Percentiles rank a stretch among this genome's conserved stretches.
Evolutionary conservation across 2,888 invertebrate genomes (phyloP).

Genomic region (Crocallis elinguaria): DNA sequence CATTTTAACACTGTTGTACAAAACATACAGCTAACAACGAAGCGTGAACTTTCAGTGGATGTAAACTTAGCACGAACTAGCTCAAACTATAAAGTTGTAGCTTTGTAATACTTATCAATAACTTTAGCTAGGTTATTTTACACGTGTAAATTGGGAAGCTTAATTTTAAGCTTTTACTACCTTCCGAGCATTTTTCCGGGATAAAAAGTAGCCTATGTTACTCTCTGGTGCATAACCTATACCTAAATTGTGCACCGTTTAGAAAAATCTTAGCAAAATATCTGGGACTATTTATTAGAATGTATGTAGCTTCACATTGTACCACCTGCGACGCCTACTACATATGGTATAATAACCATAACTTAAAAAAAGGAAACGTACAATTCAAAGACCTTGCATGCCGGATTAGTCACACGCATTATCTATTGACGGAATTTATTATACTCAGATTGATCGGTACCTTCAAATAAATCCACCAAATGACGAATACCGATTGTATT

Average conservation of each 20-base stretch:
- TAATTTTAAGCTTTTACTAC: not conserved
- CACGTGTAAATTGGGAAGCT: not conserved
- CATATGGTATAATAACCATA: constrained; percentile 30
- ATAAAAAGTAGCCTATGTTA: no score
- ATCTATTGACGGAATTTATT: constrained; percentile 17
- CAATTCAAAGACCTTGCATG: constrained; percentile 24
- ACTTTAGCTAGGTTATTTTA: not conserved
- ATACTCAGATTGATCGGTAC: constrained; percentile 23
- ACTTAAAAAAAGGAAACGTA: constrained; percentile 25
- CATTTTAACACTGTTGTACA: constrained; percentile 31
- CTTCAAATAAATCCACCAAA: constrained; percentile 27
- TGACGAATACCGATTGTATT: constrained; percentile 21
- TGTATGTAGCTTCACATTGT: constrained; percentile 7
- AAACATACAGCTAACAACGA: constrained; percentile 34
- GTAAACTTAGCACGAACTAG: constrained; percentile 27
- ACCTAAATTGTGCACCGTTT: no score
- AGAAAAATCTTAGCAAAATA: no score
- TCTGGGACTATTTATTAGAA: not conserved
- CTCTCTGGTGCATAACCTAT: no score
- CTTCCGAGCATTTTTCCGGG: no score
- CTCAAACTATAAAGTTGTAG: constrained; percentile 13
- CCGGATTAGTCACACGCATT: constrained; percentile 29
- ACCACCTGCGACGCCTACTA: constrained; percentile 26
- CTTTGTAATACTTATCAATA: constrained; percentile 11
- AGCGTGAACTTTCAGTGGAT: constrained; percentile 31